Base-by-base conservation (phyloP, 1,140 invertebrate species). In the Hylyphantes graminicola region DNA sequence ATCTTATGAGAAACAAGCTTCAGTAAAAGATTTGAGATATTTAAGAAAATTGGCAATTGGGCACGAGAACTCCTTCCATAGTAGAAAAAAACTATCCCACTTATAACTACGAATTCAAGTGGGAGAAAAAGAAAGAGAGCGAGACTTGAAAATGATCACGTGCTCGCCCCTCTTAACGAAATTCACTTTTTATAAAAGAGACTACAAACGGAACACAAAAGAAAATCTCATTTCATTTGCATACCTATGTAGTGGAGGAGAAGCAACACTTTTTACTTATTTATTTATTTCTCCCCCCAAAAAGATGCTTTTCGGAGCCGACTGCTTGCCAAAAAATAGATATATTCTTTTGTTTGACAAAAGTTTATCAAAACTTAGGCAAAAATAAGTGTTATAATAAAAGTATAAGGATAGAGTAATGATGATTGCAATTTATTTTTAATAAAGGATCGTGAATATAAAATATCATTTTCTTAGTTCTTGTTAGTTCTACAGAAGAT, bases 161-260 rank as follows among this genome's bases (percentile, higher is more conserved):
- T 19, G 51, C 7, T 8, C 15, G 11, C 17, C 53, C 68, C n/a
- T 19, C 4, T 55, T 74, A 74, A 74, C 76, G 57, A 67, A 67
- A 78, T 78, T 67, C 76, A 21, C 76, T 78, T 78, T 65, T 78
- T 78, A 48, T n/a, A 68, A 55, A 78, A 78, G 59, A 54, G 63
- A 48, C 51, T 78, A 64, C 72, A 57, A n/a, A 67, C 50, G 35
- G 35, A 19, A 55, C 21, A 19, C 50, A 76, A 78, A 21, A 54
- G 76, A 55, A 78, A 78, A 78, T 78, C 76, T 78, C 76, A 78
- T 78, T 78, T 78, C 76, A 78, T 78, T 78, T 78, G 51, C 76
- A 78, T 78, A 67, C 76, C 76, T 78, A 35, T 64, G 50, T 67
- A 55, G 51, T 54, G 7, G 76, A 67, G 63, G 68, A 21, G 13